Conservation (phyloP, 2,888 invertebrate genomes). For the Hydropsyche betteni region DNA sequence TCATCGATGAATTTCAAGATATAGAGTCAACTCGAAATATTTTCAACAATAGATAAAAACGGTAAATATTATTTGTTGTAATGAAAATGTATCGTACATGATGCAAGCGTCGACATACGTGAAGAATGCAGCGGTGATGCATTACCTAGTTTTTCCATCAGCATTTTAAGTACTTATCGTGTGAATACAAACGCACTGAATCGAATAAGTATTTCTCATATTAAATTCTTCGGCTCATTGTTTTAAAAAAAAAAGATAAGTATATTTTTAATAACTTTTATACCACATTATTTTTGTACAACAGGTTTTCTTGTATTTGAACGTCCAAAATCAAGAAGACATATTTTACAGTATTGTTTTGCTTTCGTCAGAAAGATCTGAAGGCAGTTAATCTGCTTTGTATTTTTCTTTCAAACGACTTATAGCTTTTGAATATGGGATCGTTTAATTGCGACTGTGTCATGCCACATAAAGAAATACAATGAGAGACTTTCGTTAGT, state of each 20-base stretch:
- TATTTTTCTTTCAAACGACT: background rate
- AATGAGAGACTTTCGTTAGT: constrained; percentile 12
- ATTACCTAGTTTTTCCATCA: background rate
- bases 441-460: background rate
- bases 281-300: background rate
- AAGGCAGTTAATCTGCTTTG: background rate
- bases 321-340: constrained; percentile 5
- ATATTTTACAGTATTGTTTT: constrained; percentile 14
- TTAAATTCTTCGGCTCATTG: background rate
- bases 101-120: too few species aligned
- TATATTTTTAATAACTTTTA: constrained; percentile 10
- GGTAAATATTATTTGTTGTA: too few species aligned
- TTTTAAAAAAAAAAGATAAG: background rate
- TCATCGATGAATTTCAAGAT: too few species aligned
- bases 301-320: constrained; percentile 13
- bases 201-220: background rate
- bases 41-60: too few species aligned
- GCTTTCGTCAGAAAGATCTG: background rate
- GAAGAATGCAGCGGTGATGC: constrained; percentile 1
- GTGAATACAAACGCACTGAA: background rate
- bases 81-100: too few species aligned
- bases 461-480: constrained; percentile 8
- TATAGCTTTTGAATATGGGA: constrained; percentile 1
- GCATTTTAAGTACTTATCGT: background rate
- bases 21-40: too few species aligned